These are phyloP conservation scores for Pristionchus japonicus DNA, from an alignment of 2,888 invertebrate species.

Conservation along the genomic window DNA sequence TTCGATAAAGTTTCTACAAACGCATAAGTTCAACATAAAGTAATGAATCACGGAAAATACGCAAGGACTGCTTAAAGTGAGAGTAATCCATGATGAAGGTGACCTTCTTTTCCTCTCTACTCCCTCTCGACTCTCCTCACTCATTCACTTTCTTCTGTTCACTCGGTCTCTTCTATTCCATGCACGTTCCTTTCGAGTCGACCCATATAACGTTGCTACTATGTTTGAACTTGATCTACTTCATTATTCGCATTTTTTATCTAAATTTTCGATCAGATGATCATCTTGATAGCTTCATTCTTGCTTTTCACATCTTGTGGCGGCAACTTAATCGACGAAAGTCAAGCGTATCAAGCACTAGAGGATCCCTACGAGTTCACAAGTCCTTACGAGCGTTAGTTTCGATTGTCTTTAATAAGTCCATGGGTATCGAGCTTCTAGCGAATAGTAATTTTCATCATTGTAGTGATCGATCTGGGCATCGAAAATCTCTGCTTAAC, in stretches of 20 bases:
- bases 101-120: not conserved
- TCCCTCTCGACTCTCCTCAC: not conserved
- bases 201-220: not conserved
- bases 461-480: not conserved
- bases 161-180: not conserved
- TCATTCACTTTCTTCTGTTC: not conserved
- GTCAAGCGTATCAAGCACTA: not conserved
- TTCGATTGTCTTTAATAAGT: not conserved
- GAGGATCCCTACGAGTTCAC: not conserved
- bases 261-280: not conserved
- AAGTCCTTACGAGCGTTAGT: not conserved
- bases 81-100: too few species aligned
- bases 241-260: not conserved
- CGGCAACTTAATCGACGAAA: not conserved
- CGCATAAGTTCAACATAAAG: too few species aligned
- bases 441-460: not conserved
- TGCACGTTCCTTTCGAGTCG: not conserved
- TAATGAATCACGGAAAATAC: too few species aligned
- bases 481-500: not conserved
- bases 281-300: not conserved
- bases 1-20: too few species aligned
- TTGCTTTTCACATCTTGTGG: not conserved
- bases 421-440: too few species aligned
- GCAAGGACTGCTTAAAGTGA: too few species aligned
- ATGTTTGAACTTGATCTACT: not conserved